These are phyloP conservation scores for Eretmocerus hayati DNA, from an alignment of 2,888 invertebrate species.

Conservation along the genomic window DNA sequence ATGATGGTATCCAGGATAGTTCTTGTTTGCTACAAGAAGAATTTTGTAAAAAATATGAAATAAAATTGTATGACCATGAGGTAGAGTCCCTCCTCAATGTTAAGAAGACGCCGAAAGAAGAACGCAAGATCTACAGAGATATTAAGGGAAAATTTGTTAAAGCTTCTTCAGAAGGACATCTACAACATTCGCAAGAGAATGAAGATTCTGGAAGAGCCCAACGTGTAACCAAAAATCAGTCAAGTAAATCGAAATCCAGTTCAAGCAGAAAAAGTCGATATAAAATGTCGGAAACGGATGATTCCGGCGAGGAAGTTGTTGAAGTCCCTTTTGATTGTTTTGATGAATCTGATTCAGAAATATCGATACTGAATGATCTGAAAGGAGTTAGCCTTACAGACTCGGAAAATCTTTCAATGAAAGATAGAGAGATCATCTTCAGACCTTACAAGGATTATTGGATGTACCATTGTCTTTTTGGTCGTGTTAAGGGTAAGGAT, in stretches of 20 bases:
- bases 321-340: constrained; percentile 6
- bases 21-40: constrained; percentile 9
- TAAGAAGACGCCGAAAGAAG: neutral
- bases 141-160: constrained; percentile 22
- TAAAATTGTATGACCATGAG: constrained; percentile 26
- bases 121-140: constrained; percentile 8
- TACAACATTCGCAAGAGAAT: too few species aligned
- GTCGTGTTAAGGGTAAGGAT: constrained; percentile 31
- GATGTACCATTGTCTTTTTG: constrained; percentile 39
- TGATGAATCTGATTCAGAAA: constrained; percentile 14
- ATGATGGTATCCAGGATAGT: constrained; percentile 2
- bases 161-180: neutral
- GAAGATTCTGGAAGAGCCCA: neutral
- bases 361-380: constrained; percentile 14
- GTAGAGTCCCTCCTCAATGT: constrained; percentile 18
- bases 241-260: constrained; percentile 1
- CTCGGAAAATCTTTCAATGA: constrained; percentile 1
- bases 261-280: neutral
- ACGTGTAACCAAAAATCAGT: constrained; percentile 1
- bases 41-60: constrained; percentile 25
- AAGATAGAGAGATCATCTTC: constrained; percentile 25
- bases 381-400: neutral
- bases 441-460: constrained; percentile 41
- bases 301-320: constrained; percentile 2
- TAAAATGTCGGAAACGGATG: neutral